Evolutionary conservation across 2,113 vertebrate species (phyloP).

Genomic region (Sinocyclocheilus anshuiensis): DNA sequence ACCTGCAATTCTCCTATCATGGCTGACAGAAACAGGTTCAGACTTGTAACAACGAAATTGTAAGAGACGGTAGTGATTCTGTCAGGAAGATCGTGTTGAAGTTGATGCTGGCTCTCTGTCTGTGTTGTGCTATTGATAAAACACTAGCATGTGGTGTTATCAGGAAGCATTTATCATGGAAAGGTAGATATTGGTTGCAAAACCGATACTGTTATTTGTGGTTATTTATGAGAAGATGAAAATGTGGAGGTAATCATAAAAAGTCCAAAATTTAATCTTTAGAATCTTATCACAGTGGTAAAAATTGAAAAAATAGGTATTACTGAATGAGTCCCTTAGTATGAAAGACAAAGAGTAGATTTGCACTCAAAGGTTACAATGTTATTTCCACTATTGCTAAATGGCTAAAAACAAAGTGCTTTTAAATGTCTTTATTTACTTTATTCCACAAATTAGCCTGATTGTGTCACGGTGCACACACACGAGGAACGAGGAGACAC

Average conservation of each 20-base stretch:
- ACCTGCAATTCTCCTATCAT: slow-evolving; percentile 24
- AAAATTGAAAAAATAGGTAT: neutral
- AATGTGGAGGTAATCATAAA: no score
- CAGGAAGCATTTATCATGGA: neutral
- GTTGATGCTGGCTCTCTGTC: neutral
- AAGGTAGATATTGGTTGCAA: neutral
- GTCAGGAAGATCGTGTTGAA: neutral
- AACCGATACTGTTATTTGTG: no score
- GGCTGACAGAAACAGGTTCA: neutral
- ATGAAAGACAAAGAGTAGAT: slow-evolving; percentile 52
- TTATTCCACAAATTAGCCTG: slow-evolving; percentile 66
- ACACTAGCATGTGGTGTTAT: neutral
- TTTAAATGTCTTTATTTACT: slow-evolving; percentile 68
- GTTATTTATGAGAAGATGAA: no score
- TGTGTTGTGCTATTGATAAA: neutral
- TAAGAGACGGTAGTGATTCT: neutral
- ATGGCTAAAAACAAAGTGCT: slow-evolving; percentile 55
- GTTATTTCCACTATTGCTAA: slow-evolving; percentile 57
- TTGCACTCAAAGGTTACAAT: slow-evolving; percentile 44
- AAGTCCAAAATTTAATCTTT: neutral
- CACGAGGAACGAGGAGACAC: no score
- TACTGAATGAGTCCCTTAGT: neutral
- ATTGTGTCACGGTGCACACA: no score
- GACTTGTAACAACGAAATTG: neutral
- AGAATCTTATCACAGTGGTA: neutral